Base-by-base conservation (phyloP, 2,113 vertebrate genomes). In the Rhipidura dahli region DNA sequence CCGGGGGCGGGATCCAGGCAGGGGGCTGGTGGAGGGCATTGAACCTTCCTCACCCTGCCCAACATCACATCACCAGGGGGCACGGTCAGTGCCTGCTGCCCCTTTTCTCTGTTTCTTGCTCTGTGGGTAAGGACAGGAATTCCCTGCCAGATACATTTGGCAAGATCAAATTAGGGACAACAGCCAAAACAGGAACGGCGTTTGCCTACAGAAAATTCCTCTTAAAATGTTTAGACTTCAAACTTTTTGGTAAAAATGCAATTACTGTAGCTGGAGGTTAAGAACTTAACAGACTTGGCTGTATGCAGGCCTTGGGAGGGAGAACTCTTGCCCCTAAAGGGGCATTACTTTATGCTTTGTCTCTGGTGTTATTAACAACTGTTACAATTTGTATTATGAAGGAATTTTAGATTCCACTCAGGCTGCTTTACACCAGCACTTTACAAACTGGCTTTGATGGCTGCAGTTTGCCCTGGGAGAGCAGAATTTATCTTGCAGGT, bases 41-140 rank as follows among this genome's bases (percentile, higher is more conserved):
- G 2, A 13, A 13, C 12, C 44, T 76, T 44, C 1, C 2, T 40
- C 63, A 54, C 27, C 59, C 63, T 7, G 10, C 56, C n/a, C 49
- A 15, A 11, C 4, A 2, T 37, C 47, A 30, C 40, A n/a, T 23
- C 0, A 0, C 21, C 30, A 1, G 53, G 56, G 37, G 51, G 17
- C 3, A 1, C 0, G 11, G 13, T 11, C 42, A 37, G 54, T 11
- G 44, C 71, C 60, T 30, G 35, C 42, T 14, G 2, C 5, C 13
- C 28, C 68, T 40, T 75, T 20, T 22, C 13, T 18, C 37, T 8
- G 0, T 31, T 23, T 53, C 30, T n/a, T 13, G 23, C 50, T 70
- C 1, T 0, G 22, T 7, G n/a, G 20, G n/a, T 50, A 26, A 53
- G 60, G 42, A 35, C 37, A 13, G 4, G 4, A 49, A 53, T 28